Percentiles rank a stretch among this genome's conserved stretches.
Conservation (phyloP, 2,797 vertebrate species). For the Micrastur ruficollis region DNA sequence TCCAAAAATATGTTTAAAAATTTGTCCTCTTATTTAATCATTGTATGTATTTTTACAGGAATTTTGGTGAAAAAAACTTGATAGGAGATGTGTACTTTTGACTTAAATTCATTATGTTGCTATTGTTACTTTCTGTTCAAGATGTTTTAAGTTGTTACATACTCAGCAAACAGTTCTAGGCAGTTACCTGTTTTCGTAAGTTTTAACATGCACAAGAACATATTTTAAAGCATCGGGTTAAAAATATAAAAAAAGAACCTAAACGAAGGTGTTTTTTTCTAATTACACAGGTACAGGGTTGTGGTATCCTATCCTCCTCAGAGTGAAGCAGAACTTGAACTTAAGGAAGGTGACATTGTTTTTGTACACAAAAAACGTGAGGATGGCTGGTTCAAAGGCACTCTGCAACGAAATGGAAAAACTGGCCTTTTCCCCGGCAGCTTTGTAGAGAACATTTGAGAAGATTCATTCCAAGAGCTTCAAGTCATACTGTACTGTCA, state of each 20-base stretch:
- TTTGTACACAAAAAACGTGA: constrained; percentile 97
- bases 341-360: constrained; percentile 97
- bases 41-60: neutral
- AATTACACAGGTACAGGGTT: constrained; percentile 87
- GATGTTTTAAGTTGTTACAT: neutral
- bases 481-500: constrained; percentile 25
- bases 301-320: constrained; percentile 98
- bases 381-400: constrained; percentile 99
- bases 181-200: neutral
- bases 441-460: constrained; percentile 95
- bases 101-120: neutral
- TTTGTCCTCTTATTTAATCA: neutral
- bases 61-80: neutral
- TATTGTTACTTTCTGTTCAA: neutral
- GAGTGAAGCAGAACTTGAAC: constrained; percentile 97
- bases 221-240: neutral
- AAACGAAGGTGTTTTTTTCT: neutral
- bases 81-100: neutral
- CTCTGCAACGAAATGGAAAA: constrained; percentile 93
- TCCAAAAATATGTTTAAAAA: neutral
- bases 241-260: neutral
- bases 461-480: constrained; percentile 23
- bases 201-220: neutral
- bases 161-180: neutral
- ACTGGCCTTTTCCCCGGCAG: constrained; percentile 97